These are phyloP conservation scores for Serilophus lunatus DNA, from an alignment of 2,113 vertebrate species.

Conservation along the genomic window DNA sequence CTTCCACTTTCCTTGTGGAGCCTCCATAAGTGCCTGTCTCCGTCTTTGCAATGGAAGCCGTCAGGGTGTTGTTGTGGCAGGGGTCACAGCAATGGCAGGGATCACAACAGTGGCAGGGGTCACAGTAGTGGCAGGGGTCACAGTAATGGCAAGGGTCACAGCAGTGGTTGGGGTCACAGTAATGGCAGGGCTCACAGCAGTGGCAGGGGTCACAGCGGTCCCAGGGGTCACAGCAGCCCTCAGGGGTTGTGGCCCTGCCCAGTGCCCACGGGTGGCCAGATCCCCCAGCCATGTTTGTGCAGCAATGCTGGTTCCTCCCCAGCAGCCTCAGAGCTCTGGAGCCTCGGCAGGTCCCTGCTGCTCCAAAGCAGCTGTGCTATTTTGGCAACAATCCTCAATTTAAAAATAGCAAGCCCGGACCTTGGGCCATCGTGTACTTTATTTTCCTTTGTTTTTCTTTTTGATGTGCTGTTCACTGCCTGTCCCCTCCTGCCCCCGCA, in stretches of 20 bases:
- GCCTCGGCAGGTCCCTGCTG: not conserved
- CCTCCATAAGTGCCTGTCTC: not conserved
- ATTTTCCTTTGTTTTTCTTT: not conserved
- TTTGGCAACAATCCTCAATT: not conserved
- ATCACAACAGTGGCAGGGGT: not conserved
- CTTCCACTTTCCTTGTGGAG: not conserved
- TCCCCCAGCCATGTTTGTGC: not conserved
- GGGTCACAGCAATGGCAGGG: not conserved
- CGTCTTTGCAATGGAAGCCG: not conserved
- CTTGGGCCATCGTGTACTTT: not conserved
- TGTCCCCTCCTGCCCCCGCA: not conserved
- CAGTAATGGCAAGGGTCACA: not conserved
- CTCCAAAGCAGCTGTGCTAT: constrained; percentile 28
- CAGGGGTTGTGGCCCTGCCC: not conserved
- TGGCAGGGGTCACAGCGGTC: not conserved
- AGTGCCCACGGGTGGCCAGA: not conserved
- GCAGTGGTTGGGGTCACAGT: not conserved
- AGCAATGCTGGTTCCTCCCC: not conserved
- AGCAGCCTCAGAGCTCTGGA: not conserved
- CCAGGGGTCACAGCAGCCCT: not conserved
- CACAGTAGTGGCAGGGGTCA: not conserved
- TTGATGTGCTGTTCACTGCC: not conserved
- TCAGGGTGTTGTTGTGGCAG: not conserved
- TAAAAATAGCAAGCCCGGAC: constrained; percentile 48
- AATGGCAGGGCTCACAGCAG: not conserved